Base-by-base conservation (phyloP, 2,113 vertebrate species). In the Scomber scombrus region DNA sequence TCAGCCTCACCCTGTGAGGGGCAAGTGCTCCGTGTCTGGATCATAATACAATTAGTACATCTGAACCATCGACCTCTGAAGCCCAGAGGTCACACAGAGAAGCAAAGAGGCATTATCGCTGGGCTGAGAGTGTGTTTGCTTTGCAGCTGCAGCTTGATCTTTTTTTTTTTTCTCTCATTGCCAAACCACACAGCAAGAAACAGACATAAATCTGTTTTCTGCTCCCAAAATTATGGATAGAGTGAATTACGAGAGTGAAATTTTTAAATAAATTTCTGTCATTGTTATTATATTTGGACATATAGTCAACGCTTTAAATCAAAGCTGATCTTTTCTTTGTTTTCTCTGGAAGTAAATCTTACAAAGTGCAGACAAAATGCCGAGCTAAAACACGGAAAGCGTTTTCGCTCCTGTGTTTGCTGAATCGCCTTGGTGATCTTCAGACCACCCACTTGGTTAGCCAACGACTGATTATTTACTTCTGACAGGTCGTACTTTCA, bases 1-100 rank as follows among this genome's bases (percentile, higher is more conserved):
- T 94, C 93, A 94, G 94, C 90, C 92, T 93, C 93, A 94, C 94
- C 95, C 96, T 95, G 95, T 94, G 91, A 94, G 93, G 94, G 96
- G 90, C 94, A 95, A 95, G 96, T 96, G 88, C 94, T 96, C 92
- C 94, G 88, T 94, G 96, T 97, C 96, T 95, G 95, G 94, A 96
- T 96, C 95, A 95, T 95, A 97, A 96, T 95, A 95, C 95, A 96
- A 96, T 97, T 96, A 97, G 96, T 95, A 93, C 95, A 94, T 96
- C 89, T 95, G 96, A 93, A 95, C 94, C 85, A 84, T 86, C 96
- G 96, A 96, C 96, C 96, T 78, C 85, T 78, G 81, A 29, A 12
- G 80, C 67, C 63, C 71, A 15, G 54, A 67, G 89, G 88, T 89
- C 84, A 49, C 18, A 0, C 70, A n/a, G 49, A 21, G 65, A 71